Conservation (phyloP, 2,797 vertebrate species). For the Manis pentadactyla region DNA sequence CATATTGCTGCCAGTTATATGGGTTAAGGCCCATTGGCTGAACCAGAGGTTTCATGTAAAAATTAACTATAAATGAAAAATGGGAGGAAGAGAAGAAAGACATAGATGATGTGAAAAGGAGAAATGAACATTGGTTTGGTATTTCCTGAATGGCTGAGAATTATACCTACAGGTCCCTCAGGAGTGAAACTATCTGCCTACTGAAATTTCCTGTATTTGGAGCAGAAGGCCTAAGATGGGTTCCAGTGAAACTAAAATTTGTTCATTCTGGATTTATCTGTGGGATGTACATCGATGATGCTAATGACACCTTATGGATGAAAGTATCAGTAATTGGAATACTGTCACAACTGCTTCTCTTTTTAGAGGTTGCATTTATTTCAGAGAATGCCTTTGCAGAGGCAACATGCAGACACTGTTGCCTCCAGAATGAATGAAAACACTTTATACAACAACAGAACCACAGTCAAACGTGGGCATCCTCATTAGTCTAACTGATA, state of each 20-base stretch:
- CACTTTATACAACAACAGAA: not conserved
- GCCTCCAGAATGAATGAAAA: not conserved
- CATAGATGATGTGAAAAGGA: not conserved
- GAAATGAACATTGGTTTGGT: not conserved
- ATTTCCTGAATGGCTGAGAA: not conserved
- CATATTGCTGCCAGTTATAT: not conserved
- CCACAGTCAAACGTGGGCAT: not conserved
- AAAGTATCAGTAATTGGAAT: not conserved
- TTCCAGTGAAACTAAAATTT: not conserved
- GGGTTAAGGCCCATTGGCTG: not conserved
- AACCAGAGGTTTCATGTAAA: not conserved
- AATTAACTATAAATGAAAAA: not conserved
- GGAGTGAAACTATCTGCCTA: not conserved
- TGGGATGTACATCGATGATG: not conserved
- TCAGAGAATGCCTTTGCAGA: not conserved
- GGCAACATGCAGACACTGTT: not conserved
- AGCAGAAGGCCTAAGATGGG: not conserved
- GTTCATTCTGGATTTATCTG: too few relatives aligned
- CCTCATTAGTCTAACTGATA: not conserved
- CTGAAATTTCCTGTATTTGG: not conserved
- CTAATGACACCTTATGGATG: not conserved
- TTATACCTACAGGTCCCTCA: not conserved
- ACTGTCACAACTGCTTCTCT: not conserved
- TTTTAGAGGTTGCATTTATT: not conserved
- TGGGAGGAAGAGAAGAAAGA: rapidly evolving